Base-by-base conservation (phyloP, 2,113 vertebrate genomes). In the Suricata suricatta region DNA sequence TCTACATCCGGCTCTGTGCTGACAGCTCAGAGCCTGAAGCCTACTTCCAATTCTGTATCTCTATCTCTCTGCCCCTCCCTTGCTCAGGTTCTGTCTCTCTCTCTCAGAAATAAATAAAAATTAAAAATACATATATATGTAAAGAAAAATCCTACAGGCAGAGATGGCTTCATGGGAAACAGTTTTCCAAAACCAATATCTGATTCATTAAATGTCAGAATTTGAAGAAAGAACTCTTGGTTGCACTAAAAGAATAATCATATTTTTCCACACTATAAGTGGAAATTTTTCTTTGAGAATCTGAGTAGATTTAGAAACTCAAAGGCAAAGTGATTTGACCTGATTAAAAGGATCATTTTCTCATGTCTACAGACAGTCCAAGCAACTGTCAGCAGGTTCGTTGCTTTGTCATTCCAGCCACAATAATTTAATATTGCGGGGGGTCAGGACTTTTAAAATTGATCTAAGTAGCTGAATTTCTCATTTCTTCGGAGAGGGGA, bases 221-320 rank as follows among this genome's bases (percentile, higher is more conserved):
- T 82, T 88, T 84, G 93, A 92, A 88, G 88, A 90, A 90, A 94
- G 33, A 95, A 77, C 25, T 80, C 57, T 90, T 94, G 80, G 13
- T 82, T 95, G 77, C 94, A 23, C 85, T 94, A 88, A 84, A 88
- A 41, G 27, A 83, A 80, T 86, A 95, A 94, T 90, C 41, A 15
- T 63, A 41, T 97, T 93, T 97, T 57, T 77, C 27, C 31, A 35
- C 19, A 86, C 57, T 72, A 19, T 72, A 54, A 83, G 13, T 95
- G 79, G 88, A 79, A 90, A 86, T 92, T 97, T 93, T 96, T 97
- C 85, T 95, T 92, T 83, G 82, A 91, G 66, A 74, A 63, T 85
- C 81, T 52, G 35, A 87, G 79, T 95, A 72, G 79, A 86, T 96
- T 95, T 96, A 86, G 72, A 95, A 74, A 94, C 68, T 68, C 68